These are phyloP conservation scores for Hipparchia sbordonii DNA, from an alignment of 2,888 invertebrate species.

Conservation along the genomic window DNA sequence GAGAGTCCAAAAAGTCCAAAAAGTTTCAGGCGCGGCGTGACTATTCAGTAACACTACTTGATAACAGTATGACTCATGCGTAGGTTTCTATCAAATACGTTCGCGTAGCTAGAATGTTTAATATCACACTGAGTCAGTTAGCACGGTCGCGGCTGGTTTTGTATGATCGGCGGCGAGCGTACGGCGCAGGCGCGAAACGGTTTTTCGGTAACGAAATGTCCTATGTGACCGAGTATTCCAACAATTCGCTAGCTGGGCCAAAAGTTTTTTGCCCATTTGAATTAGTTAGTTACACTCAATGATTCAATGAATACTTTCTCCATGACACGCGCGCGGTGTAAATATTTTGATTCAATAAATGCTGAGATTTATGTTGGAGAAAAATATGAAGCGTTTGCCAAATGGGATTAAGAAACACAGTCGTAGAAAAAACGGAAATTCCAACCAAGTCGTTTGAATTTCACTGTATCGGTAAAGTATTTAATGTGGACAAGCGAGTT, in stretches of 20 bases:
- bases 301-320: conserved; percentile 72
- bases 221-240: conserved; percentile 62
- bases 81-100: conserved; percentile 63
- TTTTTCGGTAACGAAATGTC: conserved; percentile 53
- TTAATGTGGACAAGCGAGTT: background rate
- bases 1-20: conserved; percentile 51
- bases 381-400: conserved; percentile 27
- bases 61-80: conserved; percentile 76
- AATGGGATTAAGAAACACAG: conserved; percentile 18
- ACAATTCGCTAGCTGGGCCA: conserved; percentile 71
- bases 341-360: conserved; percentile 42
- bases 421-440: conserved; percentile 25
- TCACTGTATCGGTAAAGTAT: background rate
- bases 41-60: conserved; percentile 60
- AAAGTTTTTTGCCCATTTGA: conserved; percentile 50
- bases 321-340: conserved; percentile 53
- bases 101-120: conserved; percentile 75
- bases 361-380: conserved; percentile 13
- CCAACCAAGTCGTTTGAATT: conserved; percentile 18
- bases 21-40: conserved; percentile 56
- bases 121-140: conserved; percentile 80
- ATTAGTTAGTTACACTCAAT: conserved; percentile 49
- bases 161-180: conserved; percentile 63
- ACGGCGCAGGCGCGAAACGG: conserved; percentile 73
- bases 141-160: conserved; percentile 75